Percentiles rank a stretch among this genome's conserved stretches.
Conservation (phyloP, 1,140 invertebrate species). For the Apis laboriosa region DNA sequence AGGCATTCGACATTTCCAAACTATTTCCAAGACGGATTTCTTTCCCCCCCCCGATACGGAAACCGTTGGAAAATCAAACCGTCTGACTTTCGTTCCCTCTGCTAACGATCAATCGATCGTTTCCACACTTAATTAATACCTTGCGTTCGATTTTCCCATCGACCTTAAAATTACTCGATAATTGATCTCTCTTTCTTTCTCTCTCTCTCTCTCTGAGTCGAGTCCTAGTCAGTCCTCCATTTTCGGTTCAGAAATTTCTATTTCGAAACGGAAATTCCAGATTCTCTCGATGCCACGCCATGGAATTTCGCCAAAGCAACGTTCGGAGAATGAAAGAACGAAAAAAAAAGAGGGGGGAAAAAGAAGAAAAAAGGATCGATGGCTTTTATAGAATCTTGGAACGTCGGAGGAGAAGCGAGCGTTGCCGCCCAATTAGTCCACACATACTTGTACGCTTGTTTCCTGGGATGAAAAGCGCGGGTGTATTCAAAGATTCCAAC, state of each 20-base stretch:
- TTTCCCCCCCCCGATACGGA: neutral
- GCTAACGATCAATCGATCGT: constrained; percentile 33
- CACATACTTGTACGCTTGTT: neutral
- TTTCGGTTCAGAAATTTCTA: neutral
- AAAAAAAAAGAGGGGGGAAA: neutral
- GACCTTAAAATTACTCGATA: constrained; percentile 17
- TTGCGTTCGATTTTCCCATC: neutral
- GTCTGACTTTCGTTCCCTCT: constrained; percentile 8
- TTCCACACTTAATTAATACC: constrained; percentile 29
- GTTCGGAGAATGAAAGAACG: neutral
- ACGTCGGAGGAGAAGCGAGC: neutral
- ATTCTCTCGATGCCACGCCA: no score
- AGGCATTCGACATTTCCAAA: constrained; percentile 73
- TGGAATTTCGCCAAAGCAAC: neutral
- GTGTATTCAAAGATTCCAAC: constrained; percentile 8
- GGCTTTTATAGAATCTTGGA: neutral
- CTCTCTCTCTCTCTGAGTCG: no score
- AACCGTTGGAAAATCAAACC: neutral
- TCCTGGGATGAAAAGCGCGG: constrained; percentile 3
- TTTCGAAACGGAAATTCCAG: neutral
- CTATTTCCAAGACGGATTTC: constrained; percentile 67
- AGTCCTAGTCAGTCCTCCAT: no score
- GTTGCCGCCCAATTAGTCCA: constrained; percentile 32
- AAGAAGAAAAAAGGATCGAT: neutral
- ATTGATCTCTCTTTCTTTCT: neutral